These are phyloP conservation scores for Philotrypesis tridentata DNA, from an alignment of 1,140 invertebrate genomes.

Conservation along the genomic window DNA sequence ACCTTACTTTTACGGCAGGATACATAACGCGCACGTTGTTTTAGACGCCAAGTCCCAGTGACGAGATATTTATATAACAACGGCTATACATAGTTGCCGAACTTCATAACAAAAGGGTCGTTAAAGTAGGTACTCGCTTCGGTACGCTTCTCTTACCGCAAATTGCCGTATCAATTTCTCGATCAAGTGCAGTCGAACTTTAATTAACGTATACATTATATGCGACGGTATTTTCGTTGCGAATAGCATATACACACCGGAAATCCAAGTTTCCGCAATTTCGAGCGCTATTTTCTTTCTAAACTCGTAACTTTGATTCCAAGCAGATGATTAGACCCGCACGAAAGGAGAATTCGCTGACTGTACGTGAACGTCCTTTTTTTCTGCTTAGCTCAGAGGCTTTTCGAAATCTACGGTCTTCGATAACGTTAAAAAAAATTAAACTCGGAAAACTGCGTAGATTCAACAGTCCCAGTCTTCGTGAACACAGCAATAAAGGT, in stretches of 20 bases:
- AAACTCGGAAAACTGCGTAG: too few species aligned
- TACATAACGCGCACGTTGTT: background rate
- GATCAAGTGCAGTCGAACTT: background rate
- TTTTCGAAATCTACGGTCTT: background rate
- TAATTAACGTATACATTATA: background rate
- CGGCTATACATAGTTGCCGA: background rate
- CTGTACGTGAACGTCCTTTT: background rate
- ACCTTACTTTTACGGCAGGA: background rate
- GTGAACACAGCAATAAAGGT: too few species aligned
- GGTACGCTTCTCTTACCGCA: background rate
- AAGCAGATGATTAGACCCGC: background rate
- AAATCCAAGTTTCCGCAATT: background rate
- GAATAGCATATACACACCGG: too few species aligned
- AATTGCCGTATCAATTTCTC: background rate
- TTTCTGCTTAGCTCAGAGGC: background rate
- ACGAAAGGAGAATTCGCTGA: background rate
- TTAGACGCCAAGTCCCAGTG: background rate
- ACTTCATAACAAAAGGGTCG: background rate
- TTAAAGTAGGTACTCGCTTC: background rate
- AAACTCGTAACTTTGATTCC: background rate
- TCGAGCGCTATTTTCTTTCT: background rate
- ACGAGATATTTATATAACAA: background rate
- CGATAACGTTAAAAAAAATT: too few species aligned
- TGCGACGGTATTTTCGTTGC: background rate
- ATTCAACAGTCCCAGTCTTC: too few species aligned